A percentile compares a stretch with the other conserved stretches of the same genome.
These are phyloP conservation scores for Eupithecia centaureata DNA, from an alignment of 2,888 invertebrate genomes.

Conservation along the genomic window DNA sequence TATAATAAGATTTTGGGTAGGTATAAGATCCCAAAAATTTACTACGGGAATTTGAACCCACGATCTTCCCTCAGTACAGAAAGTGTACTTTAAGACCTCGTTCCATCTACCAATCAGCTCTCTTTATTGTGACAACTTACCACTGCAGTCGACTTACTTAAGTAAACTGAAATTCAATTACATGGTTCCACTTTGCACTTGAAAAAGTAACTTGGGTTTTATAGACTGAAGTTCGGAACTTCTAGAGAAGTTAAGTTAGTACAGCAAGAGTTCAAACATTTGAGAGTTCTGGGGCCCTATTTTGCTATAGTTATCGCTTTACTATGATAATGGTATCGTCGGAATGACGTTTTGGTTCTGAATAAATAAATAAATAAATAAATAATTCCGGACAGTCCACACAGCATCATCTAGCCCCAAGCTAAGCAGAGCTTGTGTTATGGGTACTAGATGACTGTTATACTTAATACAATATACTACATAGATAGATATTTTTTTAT, in stretches of 20 bases:
- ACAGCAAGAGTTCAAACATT: neutral
- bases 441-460: too few relatives aligned
- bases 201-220: conserved; percentile 9
- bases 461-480: too few relatives aligned
- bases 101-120: neutral
- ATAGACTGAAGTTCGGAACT: neutral
- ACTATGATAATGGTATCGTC: neutral
- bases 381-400: too few relatives aligned
- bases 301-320: neutral
- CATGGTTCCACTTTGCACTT: conserved; percentile 4
- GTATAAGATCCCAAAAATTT: too few relatives aligned
- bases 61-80: too few relatives aligned
- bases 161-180: conserved; percentile 14
- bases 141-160: neutral
- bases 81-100: too few relatives aligned
- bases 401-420: too few relatives aligned
- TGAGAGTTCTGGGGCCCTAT: neutral
- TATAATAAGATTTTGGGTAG: too few relatives aligned
- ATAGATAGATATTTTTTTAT: too few relatives aligned
- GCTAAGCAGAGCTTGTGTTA: too few relatives aligned
- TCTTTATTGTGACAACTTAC: neutral
- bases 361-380: neutral
- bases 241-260: conserved; percentile 3
- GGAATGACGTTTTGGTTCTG: neutral
- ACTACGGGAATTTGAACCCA: too few relatives aligned